These are phyloP conservation scores for Albula glossodonta DNA, from an alignment of 2,113 vertebrate genomes.

Conservation along the genomic window DNA sequence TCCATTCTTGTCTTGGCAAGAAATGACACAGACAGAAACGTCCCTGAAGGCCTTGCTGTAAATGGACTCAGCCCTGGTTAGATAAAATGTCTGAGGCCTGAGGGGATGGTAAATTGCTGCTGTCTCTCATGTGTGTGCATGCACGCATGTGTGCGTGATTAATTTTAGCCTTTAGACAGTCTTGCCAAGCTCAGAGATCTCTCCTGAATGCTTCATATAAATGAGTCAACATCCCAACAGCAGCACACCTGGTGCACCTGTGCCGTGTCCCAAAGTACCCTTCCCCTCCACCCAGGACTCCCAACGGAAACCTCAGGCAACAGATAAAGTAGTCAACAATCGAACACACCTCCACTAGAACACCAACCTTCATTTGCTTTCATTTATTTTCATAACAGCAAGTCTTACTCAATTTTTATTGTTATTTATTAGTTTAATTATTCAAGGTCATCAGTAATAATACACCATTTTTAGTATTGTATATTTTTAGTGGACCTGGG, in stretches of 20 bases:
- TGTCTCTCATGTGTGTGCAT: neutral
- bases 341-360: neutral
- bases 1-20: neutral
- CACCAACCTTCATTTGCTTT: no score
- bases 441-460: no score
- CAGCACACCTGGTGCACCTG: constrained; percentile 12
- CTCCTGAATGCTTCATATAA: constrained; percentile 5
- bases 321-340: neutral
- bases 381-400: no score
- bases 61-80: neutral
- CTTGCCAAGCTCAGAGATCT: no score
- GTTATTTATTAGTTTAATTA: no score
- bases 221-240: constrained; percentile 14
- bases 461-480: no score
- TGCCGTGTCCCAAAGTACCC: neutral
- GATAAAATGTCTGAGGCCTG: no score
- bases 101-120: no score
- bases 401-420: no score
- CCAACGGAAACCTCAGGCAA: neutral
- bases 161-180: no score
- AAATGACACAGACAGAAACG: neutral
- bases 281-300: neutral
- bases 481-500: no score
- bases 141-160: neutral
- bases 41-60: neutral